phyloP scores from a whole-genome alignment of 23 tunicate genomes.

The Ascidia mentula region DNA sequence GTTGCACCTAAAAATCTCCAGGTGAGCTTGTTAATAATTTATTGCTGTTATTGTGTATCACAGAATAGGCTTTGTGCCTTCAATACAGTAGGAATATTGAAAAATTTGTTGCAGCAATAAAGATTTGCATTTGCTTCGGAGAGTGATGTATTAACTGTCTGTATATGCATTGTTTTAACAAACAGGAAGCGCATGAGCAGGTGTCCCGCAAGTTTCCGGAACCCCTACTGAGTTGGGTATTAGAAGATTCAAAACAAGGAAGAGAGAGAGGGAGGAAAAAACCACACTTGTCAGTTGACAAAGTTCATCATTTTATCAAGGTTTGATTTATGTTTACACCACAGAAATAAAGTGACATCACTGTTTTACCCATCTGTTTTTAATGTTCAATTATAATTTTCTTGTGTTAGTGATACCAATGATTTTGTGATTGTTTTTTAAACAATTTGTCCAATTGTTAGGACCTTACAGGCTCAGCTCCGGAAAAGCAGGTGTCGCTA shows the following conservation, averaged over 20 bases:
- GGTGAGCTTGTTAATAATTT: constrained; percentile 10
- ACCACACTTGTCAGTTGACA: constrained; percentile 68
- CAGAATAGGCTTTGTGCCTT: not conserved
- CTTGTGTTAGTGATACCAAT: no score
- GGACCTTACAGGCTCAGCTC: constrained; percentile 42
- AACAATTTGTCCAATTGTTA: no score
- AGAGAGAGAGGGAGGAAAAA: constrained; percentile 78
- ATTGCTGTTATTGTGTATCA: not conserved
- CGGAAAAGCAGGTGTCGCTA: constrained; percentile 75
- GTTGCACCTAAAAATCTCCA: constrained; percentile 47
- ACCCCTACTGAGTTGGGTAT: constrained; percentile 60
- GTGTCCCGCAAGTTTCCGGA: constrained; percentile 80
- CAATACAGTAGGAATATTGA: not conserved
- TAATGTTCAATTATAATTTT: no score
- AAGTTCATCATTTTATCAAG: constrained; percentile 86
- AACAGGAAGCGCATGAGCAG: constrained; percentile 90
- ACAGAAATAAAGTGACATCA: no score
- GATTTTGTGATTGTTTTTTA: no score
- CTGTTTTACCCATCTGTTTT: no score
- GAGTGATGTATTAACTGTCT: not conserved
- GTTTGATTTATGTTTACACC: no score
- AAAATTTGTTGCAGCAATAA: not conserved
- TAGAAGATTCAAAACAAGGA: constrained; percentile 68
- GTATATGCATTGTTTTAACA: not conserved
- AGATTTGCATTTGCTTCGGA: no score